Conservation (phyloP, 2,113 vertebrate species). For the Prinia subflava region DNA sequence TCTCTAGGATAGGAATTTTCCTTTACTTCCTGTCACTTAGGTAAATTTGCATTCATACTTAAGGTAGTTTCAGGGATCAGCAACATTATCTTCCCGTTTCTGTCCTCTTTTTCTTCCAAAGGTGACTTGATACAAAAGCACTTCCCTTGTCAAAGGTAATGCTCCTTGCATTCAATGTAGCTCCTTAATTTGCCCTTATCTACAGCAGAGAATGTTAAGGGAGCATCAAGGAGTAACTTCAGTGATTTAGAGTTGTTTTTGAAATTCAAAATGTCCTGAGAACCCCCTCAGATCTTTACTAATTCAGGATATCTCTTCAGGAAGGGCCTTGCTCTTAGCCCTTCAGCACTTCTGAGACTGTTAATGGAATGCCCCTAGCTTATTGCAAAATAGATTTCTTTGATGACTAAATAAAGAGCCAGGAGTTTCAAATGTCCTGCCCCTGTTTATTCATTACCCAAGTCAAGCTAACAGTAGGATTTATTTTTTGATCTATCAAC, state of each 20-base stretch:
- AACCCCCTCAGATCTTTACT: not conserved
- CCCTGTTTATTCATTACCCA: not conserved
- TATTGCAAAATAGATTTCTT: conserved; percentile 14
- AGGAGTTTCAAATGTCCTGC: not conserved
- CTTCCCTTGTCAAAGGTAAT: not conserved
- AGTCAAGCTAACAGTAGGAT: not conserved
- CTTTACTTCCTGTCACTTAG: not conserved
- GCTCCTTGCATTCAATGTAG: not conserved
- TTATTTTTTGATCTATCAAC: not conserved
- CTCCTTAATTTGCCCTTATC: not conserved
- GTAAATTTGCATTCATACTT: not conserved
- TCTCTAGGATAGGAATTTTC: not conserved
- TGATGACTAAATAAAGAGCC: conserved; percentile 19
- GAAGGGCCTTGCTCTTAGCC: not conserved
- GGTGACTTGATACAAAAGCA: not conserved
- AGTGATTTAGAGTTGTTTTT: not conserved
- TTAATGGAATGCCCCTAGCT: conserved; percentile 1
- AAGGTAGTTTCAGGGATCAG: not conserved
- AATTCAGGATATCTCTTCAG: not conserved
- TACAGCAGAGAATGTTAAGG: not conserved
- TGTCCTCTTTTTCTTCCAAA: not conserved
- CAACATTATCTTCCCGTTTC: not conserved
- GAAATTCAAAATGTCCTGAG: conserved; percentile 3
- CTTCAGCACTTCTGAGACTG: not conserved
- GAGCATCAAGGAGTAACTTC: not conserved